These are phyloP conservation scores for Callimorpha dominula DNA, from an alignment of 2,888 invertebrate genomes.

Conservation along the genomic window DNA sequence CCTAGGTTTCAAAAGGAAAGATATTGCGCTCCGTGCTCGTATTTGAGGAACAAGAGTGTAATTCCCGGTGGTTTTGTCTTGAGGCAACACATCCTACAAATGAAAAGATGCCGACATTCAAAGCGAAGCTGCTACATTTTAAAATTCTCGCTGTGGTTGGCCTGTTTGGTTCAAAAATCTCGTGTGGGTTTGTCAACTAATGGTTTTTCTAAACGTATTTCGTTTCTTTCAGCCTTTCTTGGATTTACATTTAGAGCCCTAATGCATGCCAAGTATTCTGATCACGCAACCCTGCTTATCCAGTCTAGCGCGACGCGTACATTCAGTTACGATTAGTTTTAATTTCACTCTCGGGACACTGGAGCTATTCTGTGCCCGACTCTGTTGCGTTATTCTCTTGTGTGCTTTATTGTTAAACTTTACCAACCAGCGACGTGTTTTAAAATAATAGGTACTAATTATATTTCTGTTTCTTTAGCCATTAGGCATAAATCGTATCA, in stretches of 20 bases:
- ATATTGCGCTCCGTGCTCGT: slow-evolving; percentile 77
- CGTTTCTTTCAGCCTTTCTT: slow-evolving; percentile 50
- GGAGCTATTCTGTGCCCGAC: slow-evolving; percentile 54
- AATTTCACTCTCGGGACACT: slow-evolving; percentile 64
- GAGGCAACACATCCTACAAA: slow-evolving; percentile 77
- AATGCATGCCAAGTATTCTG: slow-evolving; percentile 55
- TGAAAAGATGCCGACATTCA: slow-evolving; percentile 79
- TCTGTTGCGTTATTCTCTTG: slow-evolving; percentile 41
- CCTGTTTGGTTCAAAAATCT: slow-evolving; percentile 58
- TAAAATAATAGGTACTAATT: slow-evolving; percentile 42
- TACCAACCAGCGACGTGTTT: slow-evolving; percentile 38
- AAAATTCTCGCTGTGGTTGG: slow-evolving; percentile 67
- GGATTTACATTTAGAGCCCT: slow-evolving; percentile 43
- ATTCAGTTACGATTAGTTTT: slow-evolving; percentile 67
- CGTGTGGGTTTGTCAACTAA: slow-evolving; percentile 58
- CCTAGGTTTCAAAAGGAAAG: slow-evolving; percentile 79
- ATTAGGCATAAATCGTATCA: not conserved
- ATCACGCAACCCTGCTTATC: slow-evolving; percentile 60
- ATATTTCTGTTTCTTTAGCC: not conserved
- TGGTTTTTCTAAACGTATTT: slow-evolving; percentile 68
- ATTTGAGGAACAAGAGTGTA: slow-evolving; percentile 82
- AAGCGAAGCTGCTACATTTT: slow-evolving; percentile 76
- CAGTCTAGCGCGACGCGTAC: slow-evolving; percentile 48
- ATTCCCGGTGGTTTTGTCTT: slow-evolving; percentile 84
- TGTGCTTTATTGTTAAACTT: slow-evolving; percentile 62